Evolutionary conservation across 1,140 invertebrate species (phyloP), one percentile per base, ranked within the genome.

Genomic region (Eurosta solidaginis): DNA sequence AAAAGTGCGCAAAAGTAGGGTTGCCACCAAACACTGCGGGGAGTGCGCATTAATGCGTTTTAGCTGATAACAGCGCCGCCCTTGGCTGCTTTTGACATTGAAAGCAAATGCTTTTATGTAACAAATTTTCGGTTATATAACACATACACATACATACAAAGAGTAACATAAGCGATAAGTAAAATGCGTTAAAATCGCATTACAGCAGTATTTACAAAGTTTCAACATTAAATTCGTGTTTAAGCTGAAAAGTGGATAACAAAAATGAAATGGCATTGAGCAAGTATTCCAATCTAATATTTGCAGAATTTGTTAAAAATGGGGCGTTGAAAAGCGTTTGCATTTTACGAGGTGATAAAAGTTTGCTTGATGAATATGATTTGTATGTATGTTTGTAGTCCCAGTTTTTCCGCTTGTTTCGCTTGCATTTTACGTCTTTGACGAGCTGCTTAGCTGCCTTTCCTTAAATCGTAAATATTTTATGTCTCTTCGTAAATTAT

Each of bases 281-380:
- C 27, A 2, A 3, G n/a, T 20, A 33, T 12, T 20, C 14, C 29
- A n/a, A 4, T 40, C n/a, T 29, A 68, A n/a, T 20, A 14, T 20
- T 22, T 52, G 49, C 20, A 52, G 20, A 22, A 0, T 0, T 5
- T 20, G 59, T n/a, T 1, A 20, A 20, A 2, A 7, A 1, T 42
- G 59, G 12, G 29, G 17, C n/a, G n/a, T n/a, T n/a, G 25, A 47
- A 29, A 29, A 20, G 44, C 73, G 45, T 76, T 76, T 52, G 75
- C 45, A 52, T 76, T 76, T 76, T 76, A 76, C 75, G 75, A 76
- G 75, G 75, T 52, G 75, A 76, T 76, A 76, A 76, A 76, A 20
- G 22, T 76, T 36, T 9, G 59, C 33, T 29, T 68, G 14, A 36
- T 40, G 7, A 36, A 29, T 68, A n/a, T 63, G 54, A 47, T 47